phyloP scores from a whole-genome alignment of 2,113 vertebrate genomes.

The Antechinus flavipes region DNA sequence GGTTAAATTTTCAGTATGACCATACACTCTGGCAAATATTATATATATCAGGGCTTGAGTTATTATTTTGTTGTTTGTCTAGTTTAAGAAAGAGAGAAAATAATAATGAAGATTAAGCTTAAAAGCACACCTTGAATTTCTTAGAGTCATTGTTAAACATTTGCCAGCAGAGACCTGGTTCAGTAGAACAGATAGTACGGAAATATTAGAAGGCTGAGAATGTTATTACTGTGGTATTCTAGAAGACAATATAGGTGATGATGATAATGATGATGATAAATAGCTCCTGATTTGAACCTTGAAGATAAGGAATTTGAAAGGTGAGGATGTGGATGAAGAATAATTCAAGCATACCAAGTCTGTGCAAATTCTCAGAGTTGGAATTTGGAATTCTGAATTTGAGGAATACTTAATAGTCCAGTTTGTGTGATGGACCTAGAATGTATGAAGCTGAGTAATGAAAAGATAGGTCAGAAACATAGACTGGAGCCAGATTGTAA shows the following conservation, averaged over 20 bases:
- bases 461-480: not conserved
- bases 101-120: not conserved
- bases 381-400: not conserved
- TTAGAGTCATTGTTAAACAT: not conserved
- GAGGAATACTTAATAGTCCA: not conserved
- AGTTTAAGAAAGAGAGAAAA: not conserved
- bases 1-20: not conserved
- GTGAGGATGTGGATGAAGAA: not conserved
- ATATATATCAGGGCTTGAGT: not conserved
- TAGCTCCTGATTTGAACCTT: not conserved
- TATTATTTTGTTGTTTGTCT: not conserved
- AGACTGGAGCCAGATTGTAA: not conserved
- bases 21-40: not conserved
- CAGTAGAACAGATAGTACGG: not conserved
- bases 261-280: not conserved
- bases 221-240: not conserved
- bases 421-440: no score
- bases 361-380: not conserved
- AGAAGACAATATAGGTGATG: not conserved
- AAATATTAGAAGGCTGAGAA: not conserved
- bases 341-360: no score
- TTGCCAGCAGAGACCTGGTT: not conserved
- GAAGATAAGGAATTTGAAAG: not conserved
- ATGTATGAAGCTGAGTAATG: no score
- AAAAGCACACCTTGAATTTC: not conserved